These are phyloP conservation scores for Podarcis lilfordi DNA, from an alignment of 2,797 vertebrate species.

Conservation along the genomic window DNA sequence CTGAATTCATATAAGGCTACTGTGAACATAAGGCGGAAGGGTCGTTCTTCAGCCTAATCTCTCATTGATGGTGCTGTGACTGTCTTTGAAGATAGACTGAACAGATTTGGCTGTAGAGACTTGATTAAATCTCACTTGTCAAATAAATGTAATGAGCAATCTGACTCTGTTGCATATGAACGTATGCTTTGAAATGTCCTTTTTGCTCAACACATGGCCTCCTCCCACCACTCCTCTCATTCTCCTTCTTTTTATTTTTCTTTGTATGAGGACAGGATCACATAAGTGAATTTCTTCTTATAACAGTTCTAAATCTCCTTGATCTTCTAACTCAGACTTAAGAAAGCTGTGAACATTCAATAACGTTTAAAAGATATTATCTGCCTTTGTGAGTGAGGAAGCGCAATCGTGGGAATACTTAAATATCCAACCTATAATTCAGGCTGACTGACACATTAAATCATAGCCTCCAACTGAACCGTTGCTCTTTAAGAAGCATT, in stretches of 20 bases:
- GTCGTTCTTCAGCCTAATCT: constrained; percentile 42
- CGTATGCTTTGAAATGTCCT: neutral
- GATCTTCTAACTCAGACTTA: constrained; percentile 16
- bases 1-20: constrained; percentile 36
- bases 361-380: constrained; percentile 54
- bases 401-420: constrained; percentile 50
- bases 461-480: constrained; percentile 32
- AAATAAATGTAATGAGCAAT: constrained; percentile 33
- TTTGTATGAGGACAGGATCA: constrained; percentile 28
- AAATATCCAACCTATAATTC: constrained; percentile 64
- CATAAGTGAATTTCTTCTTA: constrained; percentile 26
- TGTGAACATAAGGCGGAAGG: neutral
- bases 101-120: constrained; percentile 36
- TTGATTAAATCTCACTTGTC: constrained; percentile 38
- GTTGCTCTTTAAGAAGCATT: constrained; percentile 66
- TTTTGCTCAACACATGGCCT: neutral
- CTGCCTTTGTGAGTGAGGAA: constrained; percentile 53
- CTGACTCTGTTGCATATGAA: constrained; percentile 26
- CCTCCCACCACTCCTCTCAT: neutral
- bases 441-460: constrained; percentile 55
- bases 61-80: constrained; percentile 38
- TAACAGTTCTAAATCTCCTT: constrained; percentile 48
- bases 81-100: constrained; percentile 31
- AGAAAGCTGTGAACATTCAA: constrained; percentile 25
- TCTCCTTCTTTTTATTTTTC: constrained; percentile 8